Evolutionary conservation across 2,797 vertebrate genomes (phyloP), one percentile per base, ranked within the genome.

Genomic region (Leontocebus nigricollis): DNA sequence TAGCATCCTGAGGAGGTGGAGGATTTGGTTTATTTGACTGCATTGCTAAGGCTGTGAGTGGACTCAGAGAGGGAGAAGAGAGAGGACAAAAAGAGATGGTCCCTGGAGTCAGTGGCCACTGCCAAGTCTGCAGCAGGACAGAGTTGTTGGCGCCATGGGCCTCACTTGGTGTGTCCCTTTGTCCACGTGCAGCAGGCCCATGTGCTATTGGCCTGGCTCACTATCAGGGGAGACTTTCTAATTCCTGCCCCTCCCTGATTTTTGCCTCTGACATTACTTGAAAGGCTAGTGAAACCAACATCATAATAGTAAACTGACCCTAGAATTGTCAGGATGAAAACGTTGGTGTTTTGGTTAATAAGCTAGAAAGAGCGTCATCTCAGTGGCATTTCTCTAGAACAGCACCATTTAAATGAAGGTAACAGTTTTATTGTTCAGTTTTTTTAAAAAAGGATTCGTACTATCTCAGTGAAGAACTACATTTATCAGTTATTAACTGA

Each of bases 41-140:
- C 4, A 0, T 0, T 27, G 15, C 50, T 24, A 2, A 30, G 50
- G 59, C 12, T 36, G 0, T 13, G 33, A 17, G 39, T 19, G 36
- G 59, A 26, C 50, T 44, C 44, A 3, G 30, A 20, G 46, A 52
- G n/a, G 19, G 39, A 41, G 83, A 57, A 61, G 33, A 67, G 30
- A n/a, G 61, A n/a, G 15, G 33, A 67, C 64, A 22, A 1, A 5
- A 8, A 77, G 10, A 64, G 39, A 61, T 1, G 24, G 55, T 75
- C n/a, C 70, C 57, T 41, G 44, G 24, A 27, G 10, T 39, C 70
- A 12, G 57, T 26, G 20, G 15, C 14, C 4, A 1, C 5, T 15
- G 26, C 9, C 12, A 4, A 0, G 5, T 4, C 85, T 88, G 17
- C n/a, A 5, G 50, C 10, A 11, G 64, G 15, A 39, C 20, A 3